Base-by-base conservation (phyloP, 2,113 vertebrate species). In the Amblyornis subalaris region DNA sequence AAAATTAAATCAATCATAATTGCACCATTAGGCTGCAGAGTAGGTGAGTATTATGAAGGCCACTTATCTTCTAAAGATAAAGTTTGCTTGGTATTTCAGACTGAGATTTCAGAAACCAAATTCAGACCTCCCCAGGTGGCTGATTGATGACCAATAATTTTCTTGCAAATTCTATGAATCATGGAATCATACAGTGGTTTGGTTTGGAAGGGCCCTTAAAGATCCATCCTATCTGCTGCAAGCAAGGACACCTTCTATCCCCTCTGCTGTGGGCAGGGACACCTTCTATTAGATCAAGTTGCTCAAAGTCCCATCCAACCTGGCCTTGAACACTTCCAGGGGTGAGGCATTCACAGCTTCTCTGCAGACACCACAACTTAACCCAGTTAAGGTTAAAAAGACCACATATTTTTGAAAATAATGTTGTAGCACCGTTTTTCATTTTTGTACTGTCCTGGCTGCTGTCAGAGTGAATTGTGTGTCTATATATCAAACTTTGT, bases 1-100 rank as follows among this genome's bases (percentile, higher is more conserved):
- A 95, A 95, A 93, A 79, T 88, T 62, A 93, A 90, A 91, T 95
- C 45, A 93, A 79, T 88, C 82, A 69, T 70, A 73, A 90, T 90
- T 85, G 66, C 21, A 69, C 31, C 58, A 79, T 91, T 88, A 62
- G 23, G 35, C 22, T 91, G 36, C 24, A 73, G 35, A 91, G 22
- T 45, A 80, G 47, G 62, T 3, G 11, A 74, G 22, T 71, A 33
- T 83, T 82, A 58, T 55, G 44, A 92, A 88, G 44, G 67, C 54
- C 80, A 62, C 45, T 80, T 80, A 55, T 48, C 64, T 62, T 88
- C 75, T 86, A 64, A 92, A 93, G 36, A 64, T 47, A 88, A 88
- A 0, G 0, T 90, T 90, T 93, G 1, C 33, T 64, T 83, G 29
- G 12, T 76, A 40, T n/a, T 38, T 38, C 36, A 21, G 7, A 29